These are phyloP conservation scores for Listronotus bonariensis DNA, from an alignment of 1,140 invertebrate genomes.

Conservation along the genomic window DNA sequence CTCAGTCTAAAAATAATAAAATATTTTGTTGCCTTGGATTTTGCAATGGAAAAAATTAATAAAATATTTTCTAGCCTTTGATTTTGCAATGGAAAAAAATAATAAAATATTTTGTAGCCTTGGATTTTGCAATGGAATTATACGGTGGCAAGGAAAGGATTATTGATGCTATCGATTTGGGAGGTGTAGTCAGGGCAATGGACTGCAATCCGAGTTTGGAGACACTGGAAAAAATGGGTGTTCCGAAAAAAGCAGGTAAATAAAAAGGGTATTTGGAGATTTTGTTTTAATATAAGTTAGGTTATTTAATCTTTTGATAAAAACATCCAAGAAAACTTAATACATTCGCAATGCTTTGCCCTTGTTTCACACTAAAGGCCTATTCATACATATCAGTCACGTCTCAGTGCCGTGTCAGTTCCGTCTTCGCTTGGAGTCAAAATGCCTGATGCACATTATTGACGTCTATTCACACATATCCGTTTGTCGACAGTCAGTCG, in stretches of 20 bases:
- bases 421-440: too few relatives aligned
- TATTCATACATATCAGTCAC: too few relatives aligned
- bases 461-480: too few relatives aligned
- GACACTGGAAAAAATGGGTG: conserved; percentile 45
- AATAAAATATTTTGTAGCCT: conserved; percentile 40
- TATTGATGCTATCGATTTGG: conserved; percentile 44
- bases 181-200: conserved; percentile 40
- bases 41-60: conserved; percentile 27
- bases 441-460: too few relatives aligned
- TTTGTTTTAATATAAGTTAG: too few relatives aligned
- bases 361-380: too few relatives aligned
- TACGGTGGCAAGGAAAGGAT: conserved; percentile 41
- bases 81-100: not conserved
- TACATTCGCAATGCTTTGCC: too few relatives aligned
- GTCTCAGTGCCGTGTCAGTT: too few relatives aligned
- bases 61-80: not conserved
- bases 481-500: too few relatives aligned
- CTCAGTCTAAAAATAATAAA: not conserved
- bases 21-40: conserved; percentile 44
- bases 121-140: conserved; percentile 48
- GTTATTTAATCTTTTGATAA: too few relatives aligned
- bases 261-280: too few relatives aligned
- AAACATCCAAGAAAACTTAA: too few relatives aligned
- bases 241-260: conserved; percentile 46
- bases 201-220: conserved; percentile 51